These are phyloP conservation scores for Diprion similis DNA, from an alignment of 1,140 invertebrate species.

Conservation along the genomic window DNA sequence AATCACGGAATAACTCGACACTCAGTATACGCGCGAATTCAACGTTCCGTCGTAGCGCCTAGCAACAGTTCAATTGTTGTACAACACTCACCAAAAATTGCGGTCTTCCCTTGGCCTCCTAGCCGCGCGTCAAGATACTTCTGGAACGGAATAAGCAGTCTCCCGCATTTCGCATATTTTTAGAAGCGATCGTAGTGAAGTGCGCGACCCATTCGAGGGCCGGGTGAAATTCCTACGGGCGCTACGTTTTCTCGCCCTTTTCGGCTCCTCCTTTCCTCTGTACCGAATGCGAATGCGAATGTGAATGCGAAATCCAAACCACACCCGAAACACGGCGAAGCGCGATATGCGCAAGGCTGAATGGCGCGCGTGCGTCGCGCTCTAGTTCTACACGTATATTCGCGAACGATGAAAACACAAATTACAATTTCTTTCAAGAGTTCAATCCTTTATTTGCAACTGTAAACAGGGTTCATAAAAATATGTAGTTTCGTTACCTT, in stretches of 20 bases:
- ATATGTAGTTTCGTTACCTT: background rate
- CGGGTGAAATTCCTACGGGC: background rate
- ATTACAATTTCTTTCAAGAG: background rate
- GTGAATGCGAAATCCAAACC: constrained; percentile 1
- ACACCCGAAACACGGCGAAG: background rate
- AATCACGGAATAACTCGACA: background rate
- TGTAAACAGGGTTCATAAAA: background rate
- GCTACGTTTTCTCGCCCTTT: background rate
- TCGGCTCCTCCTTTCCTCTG: background rate
- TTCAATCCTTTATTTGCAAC: background rate
- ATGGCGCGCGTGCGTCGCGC: background rate
- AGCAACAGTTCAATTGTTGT: background rate
- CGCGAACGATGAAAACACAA: background rate
- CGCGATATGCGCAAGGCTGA: background rate
- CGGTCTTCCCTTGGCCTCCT: background rate
- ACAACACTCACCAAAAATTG: background rate
- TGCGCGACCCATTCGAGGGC: background rate
- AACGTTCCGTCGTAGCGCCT: background rate
- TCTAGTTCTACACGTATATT: background rate
- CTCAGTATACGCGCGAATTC: background rate
- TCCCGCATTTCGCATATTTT: constrained; percentile 1
- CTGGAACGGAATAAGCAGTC: background rate
- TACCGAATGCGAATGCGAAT: constrained; percentile 4
- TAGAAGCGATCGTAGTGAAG: background rate
- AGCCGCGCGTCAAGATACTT: background rate